phyloP scores from a whole-genome alignment of 1,140 invertebrate species.

The Caenorhabditis elegans region DNA sequence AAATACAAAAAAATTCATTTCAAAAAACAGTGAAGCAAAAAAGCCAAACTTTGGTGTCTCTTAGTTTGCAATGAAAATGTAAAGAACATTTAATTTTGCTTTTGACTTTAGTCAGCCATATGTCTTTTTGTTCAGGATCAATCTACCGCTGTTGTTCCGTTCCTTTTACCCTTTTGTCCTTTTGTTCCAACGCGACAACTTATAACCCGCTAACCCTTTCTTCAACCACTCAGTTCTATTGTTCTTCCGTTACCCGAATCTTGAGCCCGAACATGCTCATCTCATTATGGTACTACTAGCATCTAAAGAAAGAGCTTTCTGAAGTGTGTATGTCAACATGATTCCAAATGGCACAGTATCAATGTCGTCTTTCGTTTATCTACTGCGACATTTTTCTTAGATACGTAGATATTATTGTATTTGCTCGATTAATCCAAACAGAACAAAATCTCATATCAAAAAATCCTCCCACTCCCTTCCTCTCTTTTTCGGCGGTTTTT shows the following conservation, averaged over 20 bases:
- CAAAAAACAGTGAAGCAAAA: too few relatives aligned
- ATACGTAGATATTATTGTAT: not conserved
- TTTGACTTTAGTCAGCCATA: not conserved
- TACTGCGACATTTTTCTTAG: conserved; percentile 10
- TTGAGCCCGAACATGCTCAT: not conserved
- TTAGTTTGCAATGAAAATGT: too few relatives aligned
- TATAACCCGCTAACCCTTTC: not conserved
- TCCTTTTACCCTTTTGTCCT: not conserved
- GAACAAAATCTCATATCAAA: conserved; percentile 11
- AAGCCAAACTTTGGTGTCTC: too few relatives aligned
- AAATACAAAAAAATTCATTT: not conserved
- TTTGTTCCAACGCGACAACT: not conserved
- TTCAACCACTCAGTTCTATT: not conserved
- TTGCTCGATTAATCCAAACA: conserved; percentile 28
- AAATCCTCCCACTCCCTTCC: not conserved
- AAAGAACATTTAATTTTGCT: not conserved
- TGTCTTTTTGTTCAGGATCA: not conserved
- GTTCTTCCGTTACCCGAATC: not conserved
- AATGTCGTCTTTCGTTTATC: conserved; percentile 24
- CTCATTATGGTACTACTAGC: conserved; percentile 16
- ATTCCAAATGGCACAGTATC: conserved; percentile 29
- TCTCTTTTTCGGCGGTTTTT: not conserved
- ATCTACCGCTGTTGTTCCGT: not conserved
- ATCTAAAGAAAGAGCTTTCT: not conserved
- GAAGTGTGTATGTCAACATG: conserved; percentile 18